phyloP scores from a whole-genome alignment of 2,113 vertebrate genomes.

The Panurus biarmicus region DNA sequence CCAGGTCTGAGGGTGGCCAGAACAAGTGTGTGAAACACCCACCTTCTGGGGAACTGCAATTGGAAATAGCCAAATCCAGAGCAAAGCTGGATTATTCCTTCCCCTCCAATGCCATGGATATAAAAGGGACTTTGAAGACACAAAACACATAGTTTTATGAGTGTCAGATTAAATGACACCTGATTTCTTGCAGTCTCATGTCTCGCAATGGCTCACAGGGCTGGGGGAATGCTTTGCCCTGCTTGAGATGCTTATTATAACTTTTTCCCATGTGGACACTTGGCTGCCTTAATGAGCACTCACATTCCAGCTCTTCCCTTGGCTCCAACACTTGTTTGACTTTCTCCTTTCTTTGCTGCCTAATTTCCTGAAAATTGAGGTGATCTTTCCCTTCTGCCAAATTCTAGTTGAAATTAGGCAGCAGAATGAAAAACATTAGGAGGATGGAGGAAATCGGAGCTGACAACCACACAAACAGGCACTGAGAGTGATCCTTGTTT shows the following conservation, averaged over 20 bases:
- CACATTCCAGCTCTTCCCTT: conserved; percentile 12
- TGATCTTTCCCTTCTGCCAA: conserved; percentile 20
- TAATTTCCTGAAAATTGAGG: conserved; percentile 38
- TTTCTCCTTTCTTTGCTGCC: conserved; percentile 24
- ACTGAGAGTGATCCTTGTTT: not conserved
- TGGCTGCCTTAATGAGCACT: conserved; percentile 12
- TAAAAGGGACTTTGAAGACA: not conserved
- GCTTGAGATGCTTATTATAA: not conserved
- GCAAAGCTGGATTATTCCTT: not conserved
- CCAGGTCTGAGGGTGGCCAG: accelerated
- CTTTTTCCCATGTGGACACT: conserved; percentile 19
- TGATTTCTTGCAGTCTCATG: not conserved
- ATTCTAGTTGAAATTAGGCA: not conserved
- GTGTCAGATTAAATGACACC: not conserved
- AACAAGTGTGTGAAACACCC: not conserved
- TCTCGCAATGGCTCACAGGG: not conserved
- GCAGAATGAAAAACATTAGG: not conserved
- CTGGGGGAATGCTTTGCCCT: not conserved
- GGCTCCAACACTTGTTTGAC: not conserved
- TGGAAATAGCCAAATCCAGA: not conserved
- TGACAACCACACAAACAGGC: not conserved
- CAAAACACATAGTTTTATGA: not conserved
- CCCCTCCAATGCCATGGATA: not conserved
- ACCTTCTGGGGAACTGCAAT: not conserved
- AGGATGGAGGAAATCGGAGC: not conserved